Evolutionary conservation across 2,888 invertebrate species (phyloP), one percentile per base, ranked within the genome.

Genomic region (Lasioglossum zephyrum): DNA sequence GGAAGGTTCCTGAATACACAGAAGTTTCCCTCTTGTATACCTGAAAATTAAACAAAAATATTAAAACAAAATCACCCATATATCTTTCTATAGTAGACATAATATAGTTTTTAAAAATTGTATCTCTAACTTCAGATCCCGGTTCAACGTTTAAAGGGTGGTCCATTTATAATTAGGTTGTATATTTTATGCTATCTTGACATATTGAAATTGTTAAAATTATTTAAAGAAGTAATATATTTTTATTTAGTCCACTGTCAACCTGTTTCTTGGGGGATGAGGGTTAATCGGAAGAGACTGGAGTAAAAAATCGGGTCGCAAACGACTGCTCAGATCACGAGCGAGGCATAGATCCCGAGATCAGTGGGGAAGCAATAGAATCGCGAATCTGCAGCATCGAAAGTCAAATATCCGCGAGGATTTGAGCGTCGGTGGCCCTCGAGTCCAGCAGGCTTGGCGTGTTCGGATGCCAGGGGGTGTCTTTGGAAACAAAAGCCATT

Each of bases 401-500:
- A 85, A 85, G 84, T 85, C 85, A 76, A 79, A 85, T 76, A 72
- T 63, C 53, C 18, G 16, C n/a, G 11, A 66, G 84, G 84, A 85
- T 84, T 85, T 85, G 53, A 75, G 31, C 16, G 11, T 1, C 69
- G 13, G n/a, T 18, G 63, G 76, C 31, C 63, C 63, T 47, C 31
- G 18, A 47, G 72, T 44, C 70, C 31, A 11, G 2, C 41, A 16
- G 57, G 63, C 11, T 31, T 44, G 26, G 41, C 63, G 57, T 44
- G n/a, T 9, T 26, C 44, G 49, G 1, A 16, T 39, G 60, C 4
- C 18, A 49, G 69, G 36, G 86, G 36, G 69, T 77, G 75, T 77
- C 81, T 82, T 77, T 87, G 86, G 53, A 86, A 89, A 90, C 90
- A 90, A 90, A 90, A 90, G 90, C 81, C 90, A 90, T 90, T 90